Evolutionary conservation across 2,113 vertebrate species (phyloP).

Genomic region (Xyliphius kryptos): DNA sequence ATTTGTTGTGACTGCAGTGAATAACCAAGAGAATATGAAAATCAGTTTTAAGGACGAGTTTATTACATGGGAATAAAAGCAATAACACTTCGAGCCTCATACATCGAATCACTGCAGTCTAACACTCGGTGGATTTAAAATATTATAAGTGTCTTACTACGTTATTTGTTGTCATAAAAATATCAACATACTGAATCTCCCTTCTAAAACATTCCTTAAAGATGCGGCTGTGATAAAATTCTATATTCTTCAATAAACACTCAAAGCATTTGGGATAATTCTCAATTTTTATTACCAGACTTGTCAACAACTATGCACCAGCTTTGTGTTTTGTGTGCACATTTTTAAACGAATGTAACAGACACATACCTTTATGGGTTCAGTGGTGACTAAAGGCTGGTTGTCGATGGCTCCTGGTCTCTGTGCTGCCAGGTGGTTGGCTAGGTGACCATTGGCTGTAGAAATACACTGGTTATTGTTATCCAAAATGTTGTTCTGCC

Average conservation of each 20-base stretch:
- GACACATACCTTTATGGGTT: slow-evolving; percentile 79
- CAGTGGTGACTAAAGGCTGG: slow-evolving; percentile 85
- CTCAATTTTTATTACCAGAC: too few relatives aligned
- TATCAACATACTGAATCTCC: too few relatives aligned
- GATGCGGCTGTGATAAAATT: too few relatives aligned
- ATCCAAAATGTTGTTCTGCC: slow-evolving; percentile 84
- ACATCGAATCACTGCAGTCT: slow-evolving; percentile 3
- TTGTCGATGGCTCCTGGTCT: slow-evolving; percentile 96
- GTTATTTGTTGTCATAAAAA: slow-evolving; percentile 18
- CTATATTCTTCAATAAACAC: too few relatives aligned
- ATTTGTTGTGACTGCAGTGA: slow-evolving; percentile 12
- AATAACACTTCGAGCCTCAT: slow-evolving; percentile 6
- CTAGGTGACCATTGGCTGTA: slow-evolving; percentile 73
- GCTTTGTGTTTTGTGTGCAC: too few relatives aligned
- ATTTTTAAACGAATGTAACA: too few relatives aligned
- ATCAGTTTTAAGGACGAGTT: slow-evolving; percentile 8
- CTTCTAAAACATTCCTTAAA: too few relatives aligned
- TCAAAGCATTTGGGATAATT: too few relatives aligned
- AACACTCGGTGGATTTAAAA: slow-evolving; percentile 2
- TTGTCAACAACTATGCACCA: too few relatives aligned
- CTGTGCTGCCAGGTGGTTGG: slow-evolving; percentile 78
- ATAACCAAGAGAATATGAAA: too few relatives aligned
- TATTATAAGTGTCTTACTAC: neutral
- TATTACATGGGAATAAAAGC: slow-evolving; percentile 16
- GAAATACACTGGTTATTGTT: slow-evolving; percentile 93